These are phyloP conservation scores for Hirtodrosophila confusa DNA, from an alignment of 2,888 invertebrate species.

Conservation along the genomic window DNA sequence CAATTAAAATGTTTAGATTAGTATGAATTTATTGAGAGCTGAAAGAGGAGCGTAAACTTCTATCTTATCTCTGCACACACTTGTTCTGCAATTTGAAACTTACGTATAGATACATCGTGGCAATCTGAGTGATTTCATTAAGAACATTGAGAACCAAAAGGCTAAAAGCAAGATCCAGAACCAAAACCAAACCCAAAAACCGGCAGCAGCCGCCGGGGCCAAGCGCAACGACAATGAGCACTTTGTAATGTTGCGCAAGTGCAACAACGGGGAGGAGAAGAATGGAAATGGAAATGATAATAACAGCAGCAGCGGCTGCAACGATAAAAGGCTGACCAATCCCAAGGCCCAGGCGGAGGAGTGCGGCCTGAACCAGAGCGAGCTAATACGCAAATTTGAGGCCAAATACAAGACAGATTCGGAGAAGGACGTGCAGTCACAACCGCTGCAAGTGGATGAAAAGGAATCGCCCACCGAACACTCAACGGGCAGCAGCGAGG, in stretches of 20 bases:
- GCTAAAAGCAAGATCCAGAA: conserved; percentile 49
- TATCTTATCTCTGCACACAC: neutral
- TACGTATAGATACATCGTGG: conserved; percentile 81
- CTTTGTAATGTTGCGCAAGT: conserved; percentile 63
- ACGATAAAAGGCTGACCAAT: conserved; percentile 40
- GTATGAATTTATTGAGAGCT: too few species aligned
- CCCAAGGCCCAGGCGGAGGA: conserved; percentile 84
- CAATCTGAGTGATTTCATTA: conserved; percentile 82
- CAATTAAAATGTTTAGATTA: too few species aligned
- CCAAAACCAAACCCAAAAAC: conserved; percentile 25
- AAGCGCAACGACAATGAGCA: conserved; percentile 70
- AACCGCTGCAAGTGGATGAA: conserved; percentile 65
- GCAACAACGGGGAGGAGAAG: conserved; percentile 66
- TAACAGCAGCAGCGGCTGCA: conserved; percentile 26
- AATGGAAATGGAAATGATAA: conserved; percentile 61
- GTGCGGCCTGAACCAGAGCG: conserved; percentile 49
- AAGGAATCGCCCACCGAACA: conserved; percentile 82
- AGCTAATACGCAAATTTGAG: conserved; percentile 88
- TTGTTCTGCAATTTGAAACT: too few species aligned
- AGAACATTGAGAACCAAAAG: conserved; percentile 83
- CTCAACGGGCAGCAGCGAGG: conserved; percentile 82
- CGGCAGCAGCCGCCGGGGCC: conserved; percentile 26
- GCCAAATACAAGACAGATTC: conserved; percentile 84
- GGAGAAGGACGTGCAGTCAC: conserved; percentile 70
- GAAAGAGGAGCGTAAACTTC: too few species aligned